phyloP scores from a whole-genome alignment of 2,113 vertebrate species.

The Neolamprologus brichardi region DNA sequence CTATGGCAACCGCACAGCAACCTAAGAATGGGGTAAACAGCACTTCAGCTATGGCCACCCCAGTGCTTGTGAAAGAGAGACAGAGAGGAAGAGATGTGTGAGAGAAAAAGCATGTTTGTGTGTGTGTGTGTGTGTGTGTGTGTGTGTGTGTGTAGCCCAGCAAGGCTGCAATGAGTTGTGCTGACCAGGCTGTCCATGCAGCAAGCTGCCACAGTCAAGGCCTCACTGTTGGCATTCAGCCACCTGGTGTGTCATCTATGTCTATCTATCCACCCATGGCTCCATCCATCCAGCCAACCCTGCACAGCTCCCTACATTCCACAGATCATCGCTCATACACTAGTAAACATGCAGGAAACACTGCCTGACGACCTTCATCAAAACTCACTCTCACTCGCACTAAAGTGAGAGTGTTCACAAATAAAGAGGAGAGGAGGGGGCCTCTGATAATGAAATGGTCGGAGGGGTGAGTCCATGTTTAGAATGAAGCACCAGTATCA shows the following conservation, averaged over 20 bases:
- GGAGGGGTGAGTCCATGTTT: neutral
- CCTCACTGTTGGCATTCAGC: constrained; percentile 63
- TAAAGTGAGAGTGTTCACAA: neutral
- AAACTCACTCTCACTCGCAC: neutral
- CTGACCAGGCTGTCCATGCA: constrained; percentile 62
- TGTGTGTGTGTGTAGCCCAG: constrained; percentile 8
- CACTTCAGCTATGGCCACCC: constrained; percentile 49
- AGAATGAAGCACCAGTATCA: constrained; percentile 47
- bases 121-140: neutral
- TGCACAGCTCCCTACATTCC: constrained; percentile 32
- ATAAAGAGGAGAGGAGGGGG: neutral
- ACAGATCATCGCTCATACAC: neutral
- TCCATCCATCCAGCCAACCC: neutral
- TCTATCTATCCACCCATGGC: constrained; percentile 8
- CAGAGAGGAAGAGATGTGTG: neutral
- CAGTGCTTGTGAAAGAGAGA: constrained; percentile 5
- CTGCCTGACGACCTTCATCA: neutral
- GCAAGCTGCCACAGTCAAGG: constrained; percentile 40
- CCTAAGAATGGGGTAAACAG: constrained; percentile 68
- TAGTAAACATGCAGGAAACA: neutral
- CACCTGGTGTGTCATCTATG: constrained; percentile 55
- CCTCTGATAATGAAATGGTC: neutral
- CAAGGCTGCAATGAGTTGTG: constrained; percentile 58
- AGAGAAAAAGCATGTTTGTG: neutral
- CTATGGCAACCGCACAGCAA: constrained; percentile 61